Percentiles rank a stretch among this genome's conserved stretches.
phyloP scores from a whole-genome alignment of 2,797 vertebrate species.

The Mormyrops boulengeri region DNA sequence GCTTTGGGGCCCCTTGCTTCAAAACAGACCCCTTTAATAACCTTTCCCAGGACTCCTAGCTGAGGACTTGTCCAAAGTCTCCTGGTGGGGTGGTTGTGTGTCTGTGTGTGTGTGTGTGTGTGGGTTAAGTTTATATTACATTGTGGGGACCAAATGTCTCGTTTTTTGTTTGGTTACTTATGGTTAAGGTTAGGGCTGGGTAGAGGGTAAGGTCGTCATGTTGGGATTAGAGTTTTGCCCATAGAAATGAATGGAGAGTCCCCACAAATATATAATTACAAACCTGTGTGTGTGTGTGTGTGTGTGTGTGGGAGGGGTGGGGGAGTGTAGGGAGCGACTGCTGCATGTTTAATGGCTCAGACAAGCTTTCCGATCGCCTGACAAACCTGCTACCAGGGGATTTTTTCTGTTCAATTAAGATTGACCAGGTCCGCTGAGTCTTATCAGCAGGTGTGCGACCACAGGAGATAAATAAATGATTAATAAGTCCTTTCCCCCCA shows the following conservation, averaged over 20 bases:
- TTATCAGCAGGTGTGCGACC: conserved; percentile 17
- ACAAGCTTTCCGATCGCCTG: conserved; percentile 16
- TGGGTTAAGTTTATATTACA: neutral
- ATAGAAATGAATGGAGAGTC: neutral
- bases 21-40: conserved; percentile 12
- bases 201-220: neutral
- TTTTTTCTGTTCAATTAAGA: conserved; percentile 25
- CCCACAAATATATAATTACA: neutral
- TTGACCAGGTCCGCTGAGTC: conserved; percentile 4
- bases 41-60: conserved; percentile 5
- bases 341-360: conserved; percentile 24
- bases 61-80: neutral
- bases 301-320: neutral
- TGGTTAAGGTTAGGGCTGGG: neutral
- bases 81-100: neutral
- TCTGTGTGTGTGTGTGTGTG: neutral
- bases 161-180: neutral
- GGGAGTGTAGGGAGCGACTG: neutral
- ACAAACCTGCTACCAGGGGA: conserved; percentile 18
- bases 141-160: neutral
- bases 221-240: neutral
- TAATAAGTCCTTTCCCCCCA: neutral
- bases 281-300: neutral
- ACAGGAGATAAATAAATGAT: conserved; percentile 29
- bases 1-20: neutral